These are phyloP conservation scores for Alosa sapidissima DNA, from an alignment of 2,797 vertebrate species.

Conservation along the genomic window DNA sequence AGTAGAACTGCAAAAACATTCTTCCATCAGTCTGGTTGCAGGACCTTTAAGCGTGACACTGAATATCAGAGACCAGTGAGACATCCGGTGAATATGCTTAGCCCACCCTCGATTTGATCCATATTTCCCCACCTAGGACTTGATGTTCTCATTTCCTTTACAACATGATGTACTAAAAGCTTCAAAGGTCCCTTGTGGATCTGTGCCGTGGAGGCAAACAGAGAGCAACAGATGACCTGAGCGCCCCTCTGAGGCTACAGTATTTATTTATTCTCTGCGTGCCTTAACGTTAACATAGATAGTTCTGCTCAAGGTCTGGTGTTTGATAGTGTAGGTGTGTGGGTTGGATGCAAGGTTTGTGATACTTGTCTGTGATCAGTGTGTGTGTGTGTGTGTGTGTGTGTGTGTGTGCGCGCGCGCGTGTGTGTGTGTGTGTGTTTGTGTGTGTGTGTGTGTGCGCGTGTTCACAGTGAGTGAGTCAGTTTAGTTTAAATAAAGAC, in stretches of 20 bases:
- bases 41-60: background rate
- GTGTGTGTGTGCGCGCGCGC: too few species aligned
- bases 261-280: background rate
- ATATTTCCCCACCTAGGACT: background rate
- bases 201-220: background rate
- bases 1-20: background rate
- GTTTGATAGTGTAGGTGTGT: background rate
- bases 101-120: background rate
- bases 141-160: background rate
- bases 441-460: background rate
- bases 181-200: conserved; percentile 10
- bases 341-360: background rate
- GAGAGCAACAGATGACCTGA: background rate
- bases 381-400: background rate
- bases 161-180: background rate
- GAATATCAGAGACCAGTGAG: too few species aligned
- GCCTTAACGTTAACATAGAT: background rate
- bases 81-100: background rate
- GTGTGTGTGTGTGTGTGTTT: conserved; percentile 2
- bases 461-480: background rate
- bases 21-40: background rate
- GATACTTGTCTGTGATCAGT: background rate
- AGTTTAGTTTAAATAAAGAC: background rate
- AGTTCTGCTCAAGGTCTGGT: background rate
- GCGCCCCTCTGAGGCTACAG: background rate